Evolutionary conservation across 1,140 invertebrate genomes (phyloP), one percentile per base, ranked within the genome.

Genomic region (Sitophilus oryzae): DNA sequence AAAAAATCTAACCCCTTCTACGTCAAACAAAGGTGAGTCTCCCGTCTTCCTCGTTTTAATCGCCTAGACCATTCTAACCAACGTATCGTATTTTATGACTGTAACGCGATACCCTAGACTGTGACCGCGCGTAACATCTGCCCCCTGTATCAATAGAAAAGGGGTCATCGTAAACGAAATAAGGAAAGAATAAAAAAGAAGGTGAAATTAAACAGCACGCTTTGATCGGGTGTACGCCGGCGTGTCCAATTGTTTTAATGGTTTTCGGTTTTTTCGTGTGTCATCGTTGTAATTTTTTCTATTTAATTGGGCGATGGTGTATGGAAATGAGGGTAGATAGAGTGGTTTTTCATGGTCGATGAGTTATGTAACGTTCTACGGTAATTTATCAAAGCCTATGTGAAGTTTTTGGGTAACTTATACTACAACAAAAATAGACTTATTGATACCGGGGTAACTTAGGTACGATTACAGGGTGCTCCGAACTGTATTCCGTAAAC

Each of bases 1-100:
- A 45, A 45, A 30, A 30, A 30, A 30, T 30, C 25, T 30, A 30
- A 30, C 25, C 25, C 42, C 51, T 36, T 37, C 38, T 48, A 48
- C 42, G 47, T 48, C 22, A 53, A 37, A 53, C 16, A 55, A 22
- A 43, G 50, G 37, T 30, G 40, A 30, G 25, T 30, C 11, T n/a
- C n/a, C n/a, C n/a, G n/a, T n/a, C n/a, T n/a, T n/a, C n/a, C n/a
- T n/a, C n/a, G n/a, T n/a, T n/a, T n/a, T n/a, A n/a, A n/a, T n/a
- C n/a, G n/a, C n/a, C n/a, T n/a, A n/a, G n/a, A n/a, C n/a, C n/a
- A n/a, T n/a, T n/a, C n/a, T n/a, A n/a, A n/a, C n/a, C n/a, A n/a
- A n/a, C n/a, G n/a, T n/a, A n/a, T n/a, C n/a, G n/a, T n/a, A n/a
- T n/a, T n/a, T n/a, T n/a, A n/a, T n/a, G n/a, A n/a, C n/a, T n/a